These are phyloP conservation scores for Protodeltote pygarga DNA, from an alignment of 2,888 invertebrate species.

Conservation along the genomic window DNA sequence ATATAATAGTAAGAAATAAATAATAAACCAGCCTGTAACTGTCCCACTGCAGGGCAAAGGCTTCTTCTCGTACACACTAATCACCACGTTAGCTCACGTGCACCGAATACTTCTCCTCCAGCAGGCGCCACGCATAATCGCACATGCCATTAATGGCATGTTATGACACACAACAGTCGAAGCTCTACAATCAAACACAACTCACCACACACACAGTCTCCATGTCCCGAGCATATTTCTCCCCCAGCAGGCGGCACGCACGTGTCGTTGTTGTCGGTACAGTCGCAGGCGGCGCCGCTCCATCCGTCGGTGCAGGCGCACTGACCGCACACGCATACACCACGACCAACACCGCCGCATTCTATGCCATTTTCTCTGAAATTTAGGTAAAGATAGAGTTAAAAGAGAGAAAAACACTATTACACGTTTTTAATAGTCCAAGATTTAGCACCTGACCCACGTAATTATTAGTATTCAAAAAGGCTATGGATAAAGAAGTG, in stretches of 20 bases:
- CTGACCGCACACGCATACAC: constrained; percentile 91
- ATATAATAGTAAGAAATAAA: too few relatives aligned
- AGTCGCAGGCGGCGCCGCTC: constrained; percentile 87
- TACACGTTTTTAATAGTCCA: neutral
- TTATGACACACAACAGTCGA: too few relatives aligned
- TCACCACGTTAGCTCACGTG: too few relatives aligned
- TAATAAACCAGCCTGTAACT: too few relatives aligned
- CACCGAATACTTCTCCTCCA: too few relatives aligned
- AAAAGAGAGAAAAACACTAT: neutral
- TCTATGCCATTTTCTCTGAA: constrained; percentile 73
- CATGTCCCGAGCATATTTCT: constrained; percentile 90
- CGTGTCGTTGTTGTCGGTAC: constrained; percentile 76
- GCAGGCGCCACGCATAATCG: too few relatives aligned
- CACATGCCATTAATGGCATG: too few relatives aligned
- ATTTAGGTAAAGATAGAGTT: neutral
- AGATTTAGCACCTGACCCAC: neutral
- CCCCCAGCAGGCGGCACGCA: constrained; percentile 84
- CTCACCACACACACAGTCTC: constrained; percentile 91
- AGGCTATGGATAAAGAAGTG: too few relatives aligned
- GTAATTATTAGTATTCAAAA: too few relatives aligned
- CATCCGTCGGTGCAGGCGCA: constrained; percentile 89
- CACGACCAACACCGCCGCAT: constrained; percentile 88
- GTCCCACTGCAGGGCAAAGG: too few relatives aligned
- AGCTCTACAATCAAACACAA: too few relatives aligned
- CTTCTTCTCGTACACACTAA: too few relatives aligned